Evolutionary conservation across 2,113 vertebrate species (phyloP), one percentile per base, ranked within the genome.

Genomic region (Larimichthys polyactis): DNA sequence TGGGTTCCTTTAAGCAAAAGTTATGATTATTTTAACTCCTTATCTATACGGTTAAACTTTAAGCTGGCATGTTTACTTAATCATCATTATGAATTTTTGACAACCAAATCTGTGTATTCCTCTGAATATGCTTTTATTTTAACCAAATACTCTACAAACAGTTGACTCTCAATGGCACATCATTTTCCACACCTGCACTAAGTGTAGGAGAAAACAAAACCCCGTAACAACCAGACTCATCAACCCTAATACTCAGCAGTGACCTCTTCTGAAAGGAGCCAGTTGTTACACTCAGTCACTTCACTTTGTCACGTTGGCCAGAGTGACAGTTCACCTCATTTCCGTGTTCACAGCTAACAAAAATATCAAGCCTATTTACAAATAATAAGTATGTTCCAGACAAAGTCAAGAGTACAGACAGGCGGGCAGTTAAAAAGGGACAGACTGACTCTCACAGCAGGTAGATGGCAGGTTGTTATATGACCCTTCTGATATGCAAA

Each of bases 231-330:
- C 4, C 12, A 36, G 7, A 20, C 59, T 62, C 4, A 2, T 20
- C 27, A 40, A 32, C 17, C 29, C 10, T 4, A 11, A 1, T 11
- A 1, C 48, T 57, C 14, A 44, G n/a, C 52, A 46, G 40, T 27
- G 16, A 59, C 54, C 54, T 73, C 57, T 10, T 48, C 32, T 72
- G 44, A 59, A 72, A 48, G 46, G 22, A 48, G 70, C 11, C 40
- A 46, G 0, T 27, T 20, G 54, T 46, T 20, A 59, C 70, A 59
- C 29, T 29, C 6, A 3, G 40, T 17, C 70, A 59, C 55, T 19
- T 63, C 12, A 20, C n/a, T 72, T 57, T 44, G 69, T 49, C 12
- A 57, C 40, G 57, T 55, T 15, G 29, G 36, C 19, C n/a, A 49
- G 20, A 64, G 29, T 75, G 72, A 60, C 43, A 49, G 43, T 62